Evolutionary conservation across 2,888 invertebrate species (phyloP).

Genomic region (Trachelus stipa): DNA sequence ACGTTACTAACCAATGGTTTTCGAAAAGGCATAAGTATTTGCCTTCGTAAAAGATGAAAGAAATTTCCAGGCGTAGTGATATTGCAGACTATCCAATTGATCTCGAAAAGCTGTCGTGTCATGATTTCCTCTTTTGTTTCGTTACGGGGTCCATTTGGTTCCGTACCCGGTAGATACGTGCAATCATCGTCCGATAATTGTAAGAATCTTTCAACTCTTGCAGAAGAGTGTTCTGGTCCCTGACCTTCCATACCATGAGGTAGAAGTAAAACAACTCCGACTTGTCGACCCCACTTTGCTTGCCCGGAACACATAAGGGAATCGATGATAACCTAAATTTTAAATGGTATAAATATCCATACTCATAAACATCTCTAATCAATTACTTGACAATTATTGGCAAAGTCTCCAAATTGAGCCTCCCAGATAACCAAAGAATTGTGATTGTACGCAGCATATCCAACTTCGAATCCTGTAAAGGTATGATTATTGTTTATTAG

Average conservation of each 20-base stretch:
- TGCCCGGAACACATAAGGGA: constrained; percentile 77
- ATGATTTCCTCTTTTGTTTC: constrained; percentile 55
- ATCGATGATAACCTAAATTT: constrained; percentile 73
- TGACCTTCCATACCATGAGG: constrained; percentile 88
- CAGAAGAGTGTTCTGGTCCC: constrained; percentile 79
- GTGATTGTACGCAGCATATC: constrained; percentile 84
- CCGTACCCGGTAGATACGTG: constrained; percentile 71
- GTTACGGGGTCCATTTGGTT: constrained; percentile 69
- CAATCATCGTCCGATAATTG: constrained; percentile 78
- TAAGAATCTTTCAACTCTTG: constrained; percentile 77
- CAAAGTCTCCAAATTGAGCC: constrained; percentile 89
- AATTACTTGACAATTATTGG: constrained; percentile 75
- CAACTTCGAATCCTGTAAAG: constrained; percentile 79
- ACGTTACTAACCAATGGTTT: constrained; percentile 75
- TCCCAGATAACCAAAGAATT: constrained; percentile 83
- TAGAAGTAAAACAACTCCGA: constrained; percentile 81
- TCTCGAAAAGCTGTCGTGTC: constrained; percentile 79
- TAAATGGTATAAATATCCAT: neutral
- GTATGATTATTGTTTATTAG: neutral
- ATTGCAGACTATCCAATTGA: constrained; percentile 80
- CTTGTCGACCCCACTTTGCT: constrained; percentile 86
- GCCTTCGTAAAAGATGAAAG: constrained; percentile 81
- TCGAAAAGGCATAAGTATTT: constrained; percentile 81
- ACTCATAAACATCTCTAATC: neutral
- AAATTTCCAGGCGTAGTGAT: constrained; percentile 82